phyloP scores from a whole-genome alignment of 2,888 invertebrate species.

The Oconnorella tubifera region DNA sequence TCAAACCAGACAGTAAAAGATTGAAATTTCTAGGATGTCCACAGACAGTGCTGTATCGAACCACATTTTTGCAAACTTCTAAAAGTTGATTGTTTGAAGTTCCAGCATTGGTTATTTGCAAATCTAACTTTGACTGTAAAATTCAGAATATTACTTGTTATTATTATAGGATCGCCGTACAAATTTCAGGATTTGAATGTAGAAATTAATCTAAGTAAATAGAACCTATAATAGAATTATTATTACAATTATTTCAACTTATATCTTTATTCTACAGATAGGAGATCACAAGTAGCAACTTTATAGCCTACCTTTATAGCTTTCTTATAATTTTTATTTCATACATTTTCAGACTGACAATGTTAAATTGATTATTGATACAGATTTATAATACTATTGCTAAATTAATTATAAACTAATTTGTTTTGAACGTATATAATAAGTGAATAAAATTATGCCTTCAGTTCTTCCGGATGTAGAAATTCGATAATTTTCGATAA shows the following conservation, averaged over 20 bases:
- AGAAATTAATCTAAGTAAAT: too few species aligned
- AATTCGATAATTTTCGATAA: conserved; percentile 7
- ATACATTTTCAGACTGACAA: too few species aligned
- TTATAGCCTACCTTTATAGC: too few species aligned
- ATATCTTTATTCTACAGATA: too few species aligned
- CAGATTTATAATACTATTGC: background rate
- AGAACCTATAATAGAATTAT: too few species aligned
- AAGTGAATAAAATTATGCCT: background rate
- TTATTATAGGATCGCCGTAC: too few species aligned
- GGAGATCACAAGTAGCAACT: too few species aligned
- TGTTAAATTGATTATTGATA: too few species aligned
- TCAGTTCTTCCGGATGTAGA: conserved; percentile 12
- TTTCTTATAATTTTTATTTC: too few species aligned
- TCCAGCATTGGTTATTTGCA: background rate
- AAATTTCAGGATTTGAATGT: too few species aligned
- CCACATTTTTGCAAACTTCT: conserved; percentile 7
- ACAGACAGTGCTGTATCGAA: conserved; percentile 6
- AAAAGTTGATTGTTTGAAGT: conserved; percentile 6
- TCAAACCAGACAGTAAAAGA: conserved; percentile 3
- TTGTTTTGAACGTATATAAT: background rate
- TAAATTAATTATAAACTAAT: background rate
- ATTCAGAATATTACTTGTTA: too few species aligned
- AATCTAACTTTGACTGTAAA: conserved; percentile 2
- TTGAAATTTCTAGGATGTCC: conserved; percentile 12
- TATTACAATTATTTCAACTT: too few species aligned